Evolutionary conservation across 2,797 vertebrate species (phyloP), one percentile per base, ranked within the genome.

Genomic region (Pangasius mekongensis): DNA sequence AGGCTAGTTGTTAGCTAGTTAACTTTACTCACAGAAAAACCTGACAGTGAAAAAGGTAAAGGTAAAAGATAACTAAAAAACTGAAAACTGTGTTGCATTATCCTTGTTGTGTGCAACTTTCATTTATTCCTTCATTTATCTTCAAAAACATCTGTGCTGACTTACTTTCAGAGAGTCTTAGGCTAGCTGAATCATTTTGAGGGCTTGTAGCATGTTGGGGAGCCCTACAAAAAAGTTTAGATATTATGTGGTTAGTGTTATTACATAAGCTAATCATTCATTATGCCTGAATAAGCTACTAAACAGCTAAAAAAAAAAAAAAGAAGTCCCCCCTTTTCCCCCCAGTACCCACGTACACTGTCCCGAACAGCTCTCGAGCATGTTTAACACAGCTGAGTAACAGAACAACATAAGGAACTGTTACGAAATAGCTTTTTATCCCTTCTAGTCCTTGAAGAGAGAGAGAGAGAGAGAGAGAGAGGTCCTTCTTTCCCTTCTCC

Each of bases 361-460:
- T 64, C 27, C 62, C 2, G 52, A 54, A 54, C 52, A 54, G 52
- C 52, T 54, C 52, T 43, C 43, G 52, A 54, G 52, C 11, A 54
- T 13, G 52, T 54, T 54, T 54, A 13, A 54, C 14, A 92, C 91
- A 92, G 43, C 43, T 43, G 43, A 43, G 43, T 43, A 7, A 43
- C 43, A 43, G 43, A 43, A 7, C 5, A 43, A 43, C 43, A 43
- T 43, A 8, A 92, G 91, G 92, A 62, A 43, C 60, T 82, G 80
- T 73, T 85, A 87, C 86, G 87, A 88, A 64, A 56, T 58, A 47
- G 62, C 27, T 73, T 83, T 91, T 77, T 49, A 87, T 74, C 60
- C 83, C 54, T 81, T 54, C 18, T 52, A 8, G 10, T 67, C 16
- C 54, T 56, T 14, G 10, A 36, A 84, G 76, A 13, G 78, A 22